Evolutionary conservation across 2,113 vertebrate genomes (phyloP).

Genomic region (Ageneiosus marmoratus): DNA sequence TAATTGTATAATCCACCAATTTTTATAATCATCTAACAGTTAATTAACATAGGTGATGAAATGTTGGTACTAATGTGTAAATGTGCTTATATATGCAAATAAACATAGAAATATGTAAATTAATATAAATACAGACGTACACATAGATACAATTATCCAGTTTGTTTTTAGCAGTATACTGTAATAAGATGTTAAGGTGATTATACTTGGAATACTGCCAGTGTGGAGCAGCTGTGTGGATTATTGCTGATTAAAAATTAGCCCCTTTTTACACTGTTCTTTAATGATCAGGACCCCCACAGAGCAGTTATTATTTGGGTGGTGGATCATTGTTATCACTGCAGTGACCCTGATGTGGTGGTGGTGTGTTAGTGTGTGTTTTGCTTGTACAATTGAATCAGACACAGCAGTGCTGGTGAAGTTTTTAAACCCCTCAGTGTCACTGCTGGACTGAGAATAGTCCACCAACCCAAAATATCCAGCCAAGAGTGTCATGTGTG

Average conservation of each 20-base stretch:
- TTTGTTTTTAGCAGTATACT: not conserved
- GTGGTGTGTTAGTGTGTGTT: too few relatives aligned
- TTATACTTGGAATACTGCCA: constrained; percentile 1
- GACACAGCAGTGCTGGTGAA: too few relatives aligned
- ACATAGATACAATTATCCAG: not conserved
- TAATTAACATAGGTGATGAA: not conserved
- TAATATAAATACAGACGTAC: not conserved
- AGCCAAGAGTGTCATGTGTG: too few relatives aligned
- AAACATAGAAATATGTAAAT: not conserved
- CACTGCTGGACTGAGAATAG: too few relatives aligned
- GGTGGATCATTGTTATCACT: too few relatives aligned
- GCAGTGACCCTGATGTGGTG: too few relatives aligned
- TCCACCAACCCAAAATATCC: too few relatives aligned
- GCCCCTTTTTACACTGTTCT: too few relatives aligned
- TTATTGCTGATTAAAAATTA: not conserved
- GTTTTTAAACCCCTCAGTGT: too few relatives aligned
- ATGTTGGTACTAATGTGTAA: not conserved
- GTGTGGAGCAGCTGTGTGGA: not conserved
- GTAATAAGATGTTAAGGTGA: not conserved
- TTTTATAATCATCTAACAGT: not conserved
- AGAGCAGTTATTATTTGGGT: too few relatives aligned
- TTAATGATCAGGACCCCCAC: too few relatives aligned
- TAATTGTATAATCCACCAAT: not conserved
- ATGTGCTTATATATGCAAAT: not conserved
- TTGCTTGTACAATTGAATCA: too few relatives aligned